Percentiles rank a stretch among this genome's conserved stretches.
phyloP scores from a whole-genome alignment of 2,888 invertebrate genomes.

The Spisula solida region DNA sequence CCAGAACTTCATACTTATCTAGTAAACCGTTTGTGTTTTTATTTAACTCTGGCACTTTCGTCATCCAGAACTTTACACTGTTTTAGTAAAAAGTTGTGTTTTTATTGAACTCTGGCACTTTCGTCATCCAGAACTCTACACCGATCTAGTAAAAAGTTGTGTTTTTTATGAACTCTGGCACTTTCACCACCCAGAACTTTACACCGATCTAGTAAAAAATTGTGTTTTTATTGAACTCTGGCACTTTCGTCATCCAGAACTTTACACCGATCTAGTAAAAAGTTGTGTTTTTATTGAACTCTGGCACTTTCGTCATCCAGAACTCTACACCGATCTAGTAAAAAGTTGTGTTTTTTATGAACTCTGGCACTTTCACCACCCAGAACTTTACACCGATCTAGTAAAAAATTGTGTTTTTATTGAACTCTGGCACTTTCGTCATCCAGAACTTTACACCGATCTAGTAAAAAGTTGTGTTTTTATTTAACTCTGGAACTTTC shows the following conservation, averaged over 20 bases:
- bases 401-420: neutral
- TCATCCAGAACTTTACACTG: no score
- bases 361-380: neutral
- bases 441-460: no score
- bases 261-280: no score
- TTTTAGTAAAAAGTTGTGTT: no score
- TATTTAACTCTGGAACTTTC: no score
- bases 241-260: no score
- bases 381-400: neutral
- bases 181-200: neutral
- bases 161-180: neutral
- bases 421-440: no score
- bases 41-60: no score
- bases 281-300: neutral
- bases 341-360: neutral
- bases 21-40: no score
- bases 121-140: neutral
- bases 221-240: neutral
- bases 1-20: no score
- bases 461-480: no score
- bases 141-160: neutral
- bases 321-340: neutral
- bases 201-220: neutral
- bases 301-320: neutral
- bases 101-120: neutral